Evolutionary conservation across 2,888 invertebrate genomes (phyloP), one percentile per base, ranked within the genome.

Genomic region (Poecilus cupreus): DNA sequence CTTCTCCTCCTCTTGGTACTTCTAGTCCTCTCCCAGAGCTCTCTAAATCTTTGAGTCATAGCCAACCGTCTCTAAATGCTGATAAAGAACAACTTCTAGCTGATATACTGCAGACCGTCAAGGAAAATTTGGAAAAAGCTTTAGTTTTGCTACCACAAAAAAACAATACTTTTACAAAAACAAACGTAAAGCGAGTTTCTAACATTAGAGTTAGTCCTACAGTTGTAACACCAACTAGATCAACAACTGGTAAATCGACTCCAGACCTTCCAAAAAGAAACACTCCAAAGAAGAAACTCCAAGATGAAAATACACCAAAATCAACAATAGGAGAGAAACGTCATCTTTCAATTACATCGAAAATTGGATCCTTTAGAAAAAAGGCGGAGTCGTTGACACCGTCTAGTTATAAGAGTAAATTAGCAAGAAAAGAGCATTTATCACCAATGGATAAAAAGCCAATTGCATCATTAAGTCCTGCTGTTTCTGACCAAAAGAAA

Each of bases 201-300:
- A 76, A 76, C 20, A 76, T 76, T 39, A 57, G n/a, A 54, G 37
- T 37, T 54, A 76, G 76, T 76, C 76, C 76, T 32, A 57, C 76
- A 20, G 32, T 75, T n/a, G n/a, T n/a, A 2, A 57, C 76, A 3
- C 76, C 76, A 37, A 76, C 57, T 6, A 51, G 76, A 18, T 13
- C 76, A 54, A 76, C 76, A 3, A 18, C 76, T 16, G 76, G 76
- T 2, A 20, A 3, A 32, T 76, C 76, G 16, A 76, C 76, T 32
- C 76, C 54, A 16, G 57, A 57, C 57, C 13, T 76, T 20, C 76
- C 76, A 26, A 37, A 39, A 18, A 75, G 51, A 32, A 37, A 37
- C 16, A 76, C 76, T n/a, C 76, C 76, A 22, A 46, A 37, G 10
- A 68, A 39, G 18, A 37, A 16, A 39, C 0, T 68, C 6, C 32